phyloP scores from a whole-genome alignment of 2,888 invertebrate species.

The Drosophila anomalata region DNA sequence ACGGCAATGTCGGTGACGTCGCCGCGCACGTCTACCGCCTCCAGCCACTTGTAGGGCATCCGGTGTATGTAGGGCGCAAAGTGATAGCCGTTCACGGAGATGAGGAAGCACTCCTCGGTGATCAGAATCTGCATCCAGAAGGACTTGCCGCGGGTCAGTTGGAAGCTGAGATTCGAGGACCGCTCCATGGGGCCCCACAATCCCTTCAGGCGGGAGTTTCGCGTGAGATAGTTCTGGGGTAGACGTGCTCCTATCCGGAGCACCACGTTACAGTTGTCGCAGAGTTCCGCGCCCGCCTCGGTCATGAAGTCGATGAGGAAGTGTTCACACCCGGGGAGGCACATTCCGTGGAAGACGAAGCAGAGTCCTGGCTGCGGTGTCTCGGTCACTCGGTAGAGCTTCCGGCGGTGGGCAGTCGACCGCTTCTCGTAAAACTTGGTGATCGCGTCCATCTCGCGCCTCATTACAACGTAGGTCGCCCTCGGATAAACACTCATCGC shows the following conservation, averaged over 20 bases:
- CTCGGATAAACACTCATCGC: constrained; percentile 54
- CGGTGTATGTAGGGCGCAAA: constrained; percentile 88
- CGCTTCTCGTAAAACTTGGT: constrained; percentile 62
- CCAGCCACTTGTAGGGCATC: constrained; percentile 86
- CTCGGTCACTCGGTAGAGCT: constrained; percentile 27
- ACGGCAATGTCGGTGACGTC: constrained; percentile 86
- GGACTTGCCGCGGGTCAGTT: constrained; percentile 67
- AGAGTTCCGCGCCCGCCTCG: background rate
- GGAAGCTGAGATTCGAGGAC: constrained; percentile 83
- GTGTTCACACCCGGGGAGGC: constrained; percentile 56
- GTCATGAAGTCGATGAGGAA: constrained; percentile 58
- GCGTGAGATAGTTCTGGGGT: constrained; percentile 89
- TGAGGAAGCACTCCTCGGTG: constrained; percentile 86
- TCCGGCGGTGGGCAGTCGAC: constrained; percentile 30
- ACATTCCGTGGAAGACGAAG: constrained; percentile 61
- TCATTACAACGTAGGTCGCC: constrained; percentile 48
- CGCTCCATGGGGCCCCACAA: constrained; percentile 91
- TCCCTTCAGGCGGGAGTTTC: constrained; percentile 88
- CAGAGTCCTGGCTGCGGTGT: constrained; percentile 54
- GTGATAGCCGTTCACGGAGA: constrained; percentile 89
- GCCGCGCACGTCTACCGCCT: constrained; percentile 86
- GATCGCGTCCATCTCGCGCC: constrained; percentile 54
- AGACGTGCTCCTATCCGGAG: constrained; percentile 91
- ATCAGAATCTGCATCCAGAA: constrained; percentile 86
- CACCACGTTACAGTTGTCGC: constrained; percentile 85